Evolutionary conservation across 2,113 vertebrate species (phyloP).

Genomic region (Myotis brandtii): DNA sequence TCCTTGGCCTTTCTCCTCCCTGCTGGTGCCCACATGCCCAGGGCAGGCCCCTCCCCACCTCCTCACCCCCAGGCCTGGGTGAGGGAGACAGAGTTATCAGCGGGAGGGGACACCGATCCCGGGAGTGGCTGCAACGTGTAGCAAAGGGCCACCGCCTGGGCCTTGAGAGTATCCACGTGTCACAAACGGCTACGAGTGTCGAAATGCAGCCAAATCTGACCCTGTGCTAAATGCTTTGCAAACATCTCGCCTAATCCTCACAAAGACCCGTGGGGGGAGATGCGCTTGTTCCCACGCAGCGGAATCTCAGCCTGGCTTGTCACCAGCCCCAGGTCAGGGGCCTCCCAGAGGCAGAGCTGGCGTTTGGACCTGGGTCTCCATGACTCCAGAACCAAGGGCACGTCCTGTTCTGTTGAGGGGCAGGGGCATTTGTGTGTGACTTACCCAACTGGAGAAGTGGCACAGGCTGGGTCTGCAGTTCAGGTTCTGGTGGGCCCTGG

Average conservation of each 20-base stretch:
- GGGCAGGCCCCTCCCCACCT: background rate
- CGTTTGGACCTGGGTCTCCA: background rate
- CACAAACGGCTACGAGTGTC: background rate
- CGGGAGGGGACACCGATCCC: too few species aligned
- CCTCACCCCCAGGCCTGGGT: background rate
- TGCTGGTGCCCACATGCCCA: background rate
- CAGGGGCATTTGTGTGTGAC: background rate
- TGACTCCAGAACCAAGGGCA: background rate
- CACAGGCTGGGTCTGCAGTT: background rate
- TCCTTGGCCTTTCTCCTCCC: background rate
- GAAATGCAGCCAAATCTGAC: background rate
- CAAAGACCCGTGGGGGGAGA: fast-evolving
- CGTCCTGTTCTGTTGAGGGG: background rate
- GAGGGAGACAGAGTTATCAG: background rate
- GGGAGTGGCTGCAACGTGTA: fast-evolving
- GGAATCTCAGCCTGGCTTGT: background rate
- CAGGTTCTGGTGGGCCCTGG: background rate
- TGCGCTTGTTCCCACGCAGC: background rate
- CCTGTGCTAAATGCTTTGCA: background rate
- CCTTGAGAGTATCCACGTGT: background rate
- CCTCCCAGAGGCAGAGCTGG: fast-evolving
- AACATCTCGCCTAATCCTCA: background rate
- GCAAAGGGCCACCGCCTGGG: background rate
- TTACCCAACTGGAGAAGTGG: fast-evolving
- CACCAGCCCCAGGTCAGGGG: background rate